These are phyloP conservation scores for Heterohyrax brucei DNA, from an alignment of 2,797 vertebrate species.

Conservation along the genomic window DNA sequence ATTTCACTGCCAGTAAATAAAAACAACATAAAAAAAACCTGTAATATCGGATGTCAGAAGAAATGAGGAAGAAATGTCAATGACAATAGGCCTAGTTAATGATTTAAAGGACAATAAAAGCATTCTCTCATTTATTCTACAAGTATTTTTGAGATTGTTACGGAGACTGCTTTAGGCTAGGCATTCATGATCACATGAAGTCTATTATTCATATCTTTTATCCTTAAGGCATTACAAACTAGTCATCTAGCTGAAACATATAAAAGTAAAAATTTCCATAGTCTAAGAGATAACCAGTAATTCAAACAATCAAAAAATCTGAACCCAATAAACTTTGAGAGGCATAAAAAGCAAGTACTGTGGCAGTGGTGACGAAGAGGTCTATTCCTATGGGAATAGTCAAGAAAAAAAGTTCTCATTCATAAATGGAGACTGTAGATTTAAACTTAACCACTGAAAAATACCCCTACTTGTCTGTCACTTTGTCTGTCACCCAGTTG, in stretches of 20 bases:
- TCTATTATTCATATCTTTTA: neutral
- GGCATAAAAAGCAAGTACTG: neutral
- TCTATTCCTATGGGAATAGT: neutral
- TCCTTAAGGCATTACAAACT: neutral
- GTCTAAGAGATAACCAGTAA: neutral
- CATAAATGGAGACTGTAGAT: neutral
- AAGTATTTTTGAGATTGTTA: neutral
- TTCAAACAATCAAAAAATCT: conserved; percentile 4
- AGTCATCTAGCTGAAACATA: neutral
- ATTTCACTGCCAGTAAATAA: too few species aligned
- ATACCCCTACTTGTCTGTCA: neutral
- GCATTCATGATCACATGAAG: neutral
- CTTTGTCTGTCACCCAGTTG: too few species aligned
- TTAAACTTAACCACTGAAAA: neutral
- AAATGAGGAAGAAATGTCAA: neutral
- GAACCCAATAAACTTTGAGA: neutral
- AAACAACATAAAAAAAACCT: too few species aligned
- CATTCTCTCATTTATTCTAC: neutral
- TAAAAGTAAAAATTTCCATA: conserved; percentile 19
- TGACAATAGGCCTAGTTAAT: neutral
- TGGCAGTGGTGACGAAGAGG: neutral
- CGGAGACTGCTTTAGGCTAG: neutral
- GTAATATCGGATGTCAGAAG: conserved; percentile 9
- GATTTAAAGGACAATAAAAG: neutral
- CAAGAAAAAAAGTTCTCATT: neutral